phyloP scores from a whole-genome alignment of 2,113 vertebrate genomes.

The Larimichthys crocea region DNA sequence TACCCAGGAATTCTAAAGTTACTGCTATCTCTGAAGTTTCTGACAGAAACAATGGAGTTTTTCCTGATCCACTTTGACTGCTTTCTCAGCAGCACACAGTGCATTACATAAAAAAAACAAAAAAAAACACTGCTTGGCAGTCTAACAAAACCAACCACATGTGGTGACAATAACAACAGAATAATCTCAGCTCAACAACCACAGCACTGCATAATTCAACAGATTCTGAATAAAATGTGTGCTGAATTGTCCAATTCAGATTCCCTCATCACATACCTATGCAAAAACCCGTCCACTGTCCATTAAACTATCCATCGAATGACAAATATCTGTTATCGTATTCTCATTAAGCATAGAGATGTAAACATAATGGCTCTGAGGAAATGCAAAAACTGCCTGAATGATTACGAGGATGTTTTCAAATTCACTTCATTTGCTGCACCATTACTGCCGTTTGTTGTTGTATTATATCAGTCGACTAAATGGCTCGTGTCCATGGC shows the following conservation, averaged over 20 bases:
- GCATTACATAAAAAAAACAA: neutral
- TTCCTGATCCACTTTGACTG: constrained; percentile 18
- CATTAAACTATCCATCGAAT: neutral
- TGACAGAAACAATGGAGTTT: neutral
- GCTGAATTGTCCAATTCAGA: constrained; percentile 26
- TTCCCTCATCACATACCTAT: neutral
- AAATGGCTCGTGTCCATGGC: constrained; percentile 30
- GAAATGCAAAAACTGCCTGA: constrained; percentile 22
- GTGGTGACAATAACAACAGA: constrained; percentile 48
- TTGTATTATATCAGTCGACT: constrained; percentile 33
- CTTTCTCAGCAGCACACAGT: constrained; percentile 35
- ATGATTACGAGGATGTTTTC: constrained; percentile 33
- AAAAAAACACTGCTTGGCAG: constrained; percentile 42
- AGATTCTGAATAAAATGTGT: constrained; percentile 22
- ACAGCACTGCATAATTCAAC: constrained; percentile 54
- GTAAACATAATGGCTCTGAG: constrained; percentile 15
- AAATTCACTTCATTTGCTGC: constrained; percentile 46
- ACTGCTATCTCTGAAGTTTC: neutral
- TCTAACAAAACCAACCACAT: constrained; percentile 39
- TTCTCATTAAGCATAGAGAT: neutral
- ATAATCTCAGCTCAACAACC: constrained; percentile 44
- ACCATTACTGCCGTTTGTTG: constrained; percentile 49
- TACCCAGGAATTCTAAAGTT: neutral
- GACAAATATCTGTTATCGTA: neutral
- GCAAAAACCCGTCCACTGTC: neutral